These are phyloP conservation scores for Hyaena hyaena DNA, from an alignment of 2,113 vertebrate species.

Conservation along the genomic window DNA sequence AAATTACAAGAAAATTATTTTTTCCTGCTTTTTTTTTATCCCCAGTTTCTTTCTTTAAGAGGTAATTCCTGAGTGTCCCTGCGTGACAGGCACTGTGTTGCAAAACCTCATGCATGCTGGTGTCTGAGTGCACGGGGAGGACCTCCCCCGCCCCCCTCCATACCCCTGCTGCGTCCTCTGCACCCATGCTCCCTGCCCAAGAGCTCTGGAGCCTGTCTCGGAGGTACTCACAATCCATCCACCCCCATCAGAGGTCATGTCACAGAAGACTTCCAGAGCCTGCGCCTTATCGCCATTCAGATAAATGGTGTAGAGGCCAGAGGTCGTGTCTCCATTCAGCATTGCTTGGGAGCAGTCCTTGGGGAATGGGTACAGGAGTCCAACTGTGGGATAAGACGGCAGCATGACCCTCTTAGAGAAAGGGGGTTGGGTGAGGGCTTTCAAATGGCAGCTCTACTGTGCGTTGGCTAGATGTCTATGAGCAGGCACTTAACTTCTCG, in stretches of 20 bases:
- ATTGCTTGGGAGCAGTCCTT: conserved; percentile 97
- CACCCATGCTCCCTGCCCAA: accelerated
- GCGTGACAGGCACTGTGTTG: background rate
- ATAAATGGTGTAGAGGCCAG: conserved; percentile 95
- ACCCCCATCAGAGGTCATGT: conserved; percentile 96
- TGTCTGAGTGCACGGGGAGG: background rate
- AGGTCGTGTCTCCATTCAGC: conserved; percentile 93
- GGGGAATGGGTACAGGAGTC: conserved; percentile 94
- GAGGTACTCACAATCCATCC: conserved; percentile 96
- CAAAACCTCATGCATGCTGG: background rate
- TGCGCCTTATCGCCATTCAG: conserved; percentile 92
- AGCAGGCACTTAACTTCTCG: background rate
- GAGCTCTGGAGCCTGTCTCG: background rate
- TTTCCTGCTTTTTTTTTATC: background rate
- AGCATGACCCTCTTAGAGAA: background rate
- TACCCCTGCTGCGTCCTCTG: accelerated
- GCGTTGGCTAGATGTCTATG: background rate
- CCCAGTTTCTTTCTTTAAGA: background rate
- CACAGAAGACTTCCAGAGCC: conserved; percentile 94
- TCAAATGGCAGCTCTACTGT: background rate
- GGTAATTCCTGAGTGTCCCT: background rate
- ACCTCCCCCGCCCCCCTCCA: too few relatives aligned
- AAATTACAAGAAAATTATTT: background rate
- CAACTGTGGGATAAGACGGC: conserved; percentile 85
- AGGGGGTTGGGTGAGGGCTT: background rate